Evolutionary conservation across 2,113 vertebrate species (phyloP).

Genomic region (cattle (Bos taurus)): DNA sequence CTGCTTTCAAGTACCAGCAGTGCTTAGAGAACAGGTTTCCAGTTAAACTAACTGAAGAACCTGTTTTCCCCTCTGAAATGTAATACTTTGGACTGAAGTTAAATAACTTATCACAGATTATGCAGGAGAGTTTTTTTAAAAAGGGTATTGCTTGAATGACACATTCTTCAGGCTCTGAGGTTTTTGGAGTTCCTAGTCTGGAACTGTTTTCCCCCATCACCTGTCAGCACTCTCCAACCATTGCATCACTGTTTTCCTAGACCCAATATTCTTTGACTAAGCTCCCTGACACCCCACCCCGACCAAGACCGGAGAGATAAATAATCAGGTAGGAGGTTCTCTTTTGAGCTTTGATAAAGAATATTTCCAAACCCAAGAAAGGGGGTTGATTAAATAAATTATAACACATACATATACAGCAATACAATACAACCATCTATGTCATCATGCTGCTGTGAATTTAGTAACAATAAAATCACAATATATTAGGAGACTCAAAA

Average conservation of each 20-base stretch:
- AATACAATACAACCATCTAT: not conserved
- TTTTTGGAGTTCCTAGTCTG: not conserved
- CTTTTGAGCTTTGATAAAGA: not conserved
- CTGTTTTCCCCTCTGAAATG: not conserved
- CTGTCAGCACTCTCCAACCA: not conserved
- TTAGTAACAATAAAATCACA: not conserved
- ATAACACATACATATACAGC: not conserved
- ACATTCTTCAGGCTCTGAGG: not conserved
- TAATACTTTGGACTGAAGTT: not conserved
- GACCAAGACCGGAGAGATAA: not conserved
- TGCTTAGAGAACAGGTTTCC: not conserved
- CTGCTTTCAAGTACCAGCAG: not conserved
- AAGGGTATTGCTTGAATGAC: not conserved
- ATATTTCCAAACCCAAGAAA: conserved; percentile 16
- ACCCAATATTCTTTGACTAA: not conserved
- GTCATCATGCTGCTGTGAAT: not conserved
- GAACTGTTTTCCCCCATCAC: not conserved
- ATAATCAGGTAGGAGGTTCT: not conserved
- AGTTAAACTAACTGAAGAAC: not conserved
- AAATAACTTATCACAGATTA: not conserved
- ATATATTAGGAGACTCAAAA: not conserved
- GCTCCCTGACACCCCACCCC: rapidly evolving
- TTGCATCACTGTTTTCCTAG: not conserved
- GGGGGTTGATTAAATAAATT: not conserved
- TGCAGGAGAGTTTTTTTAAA: not conserved